Conservation (phyloP, 2,888 invertebrate species). For the Gonocerus acuteangulatus region DNA sequence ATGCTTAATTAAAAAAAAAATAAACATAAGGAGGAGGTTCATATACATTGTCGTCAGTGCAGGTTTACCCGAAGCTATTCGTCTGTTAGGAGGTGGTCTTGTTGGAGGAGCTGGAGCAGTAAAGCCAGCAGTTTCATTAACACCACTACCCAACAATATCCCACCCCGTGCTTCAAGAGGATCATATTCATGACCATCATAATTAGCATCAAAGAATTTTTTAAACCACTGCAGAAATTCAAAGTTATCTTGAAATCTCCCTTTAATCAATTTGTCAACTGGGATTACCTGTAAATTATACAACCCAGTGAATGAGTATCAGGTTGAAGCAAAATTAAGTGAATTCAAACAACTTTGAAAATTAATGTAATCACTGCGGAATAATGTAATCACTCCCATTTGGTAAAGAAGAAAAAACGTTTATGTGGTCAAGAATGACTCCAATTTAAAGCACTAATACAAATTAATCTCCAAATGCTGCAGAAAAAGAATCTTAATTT, state of each 20-base stretch:
- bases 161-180: slow-evolving; percentile 81
- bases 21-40: background rate
- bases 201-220: slow-evolving; percentile 99
- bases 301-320: background rate
- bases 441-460: too few species aligned
- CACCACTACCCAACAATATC: slow-evolving; percentile 63
- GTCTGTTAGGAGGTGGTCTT: slow-evolving; percentile 40
- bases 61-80: slow-evolving; percentile 32
- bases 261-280: slow-evolving; percentile 97
- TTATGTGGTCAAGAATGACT: too few species aligned
- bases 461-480: too few species aligned
- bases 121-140: slow-evolving; percentile 51
- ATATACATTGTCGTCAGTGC: background rate
- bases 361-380: too few species aligned
- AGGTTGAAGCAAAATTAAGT: background rate
- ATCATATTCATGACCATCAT: slow-evolving; percentile 94
- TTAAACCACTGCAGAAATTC: slow-evolving; percentile 99
- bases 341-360: background rate
- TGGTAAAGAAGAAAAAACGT: too few species aligned
- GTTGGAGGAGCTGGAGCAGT: slow-evolving; percentile 47
- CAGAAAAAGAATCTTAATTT: too few species aligned
- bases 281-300: slow-evolving; percentile 81
- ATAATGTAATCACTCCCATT: too few species aligned
- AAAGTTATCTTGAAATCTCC: slow-evolving; percentile 99
- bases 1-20: too few species aligned